A percentile compares a stretch with the other conserved stretches of the same genome.
Evolutionary conservation across 2,888 invertebrate species (phyloP).

Genomic region (Synergus itoensis): DNA sequence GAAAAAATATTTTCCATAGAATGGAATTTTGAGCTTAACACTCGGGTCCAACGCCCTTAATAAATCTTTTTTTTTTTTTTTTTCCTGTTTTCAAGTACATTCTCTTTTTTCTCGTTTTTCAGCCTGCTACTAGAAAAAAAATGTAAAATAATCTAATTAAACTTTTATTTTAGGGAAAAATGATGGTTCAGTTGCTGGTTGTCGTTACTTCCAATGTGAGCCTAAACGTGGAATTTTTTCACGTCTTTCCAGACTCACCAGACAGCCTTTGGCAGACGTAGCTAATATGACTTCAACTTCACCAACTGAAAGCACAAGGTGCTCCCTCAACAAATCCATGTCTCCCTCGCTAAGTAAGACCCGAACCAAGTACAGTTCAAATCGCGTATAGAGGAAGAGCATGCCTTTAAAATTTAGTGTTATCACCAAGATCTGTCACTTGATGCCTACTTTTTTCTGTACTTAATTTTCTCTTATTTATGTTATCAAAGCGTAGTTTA

Average conservation of each 20-base stretch:
- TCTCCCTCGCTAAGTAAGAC: constrained; percentile 76
- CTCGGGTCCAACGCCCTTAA: too few relatives aligned
- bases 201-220: constrained; percentile 96
- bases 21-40: too few relatives aligned
- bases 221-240: constrained; percentile 96
- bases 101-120: too few relatives aligned
- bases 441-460: background rate
- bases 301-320: constrained; percentile 78
- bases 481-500: background rate
- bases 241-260: constrained; percentile 90
- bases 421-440: background rate
- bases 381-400: constrained; percentile 50
- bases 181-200: constrained; percentile 96
- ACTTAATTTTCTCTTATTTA: constrained; percentile 17
- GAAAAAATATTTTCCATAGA: too few relatives aligned
- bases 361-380: constrained; percentile 59
- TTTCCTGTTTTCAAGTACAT: too few relatives aligned
- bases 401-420: background rate
- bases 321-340: constrained; percentile 74
- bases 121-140: too few relatives aligned
- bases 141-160: background rate
- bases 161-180: constrained; percentile 88
- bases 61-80: too few relatives aligned
- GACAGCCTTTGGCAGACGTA: constrained; percentile 82
- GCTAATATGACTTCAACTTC: constrained; percentile 68